These are phyloP conservation scores for Cetonia aurata DNA, from an alignment of 2,888 invertebrate species.

Conservation along the genomic window DNA sequence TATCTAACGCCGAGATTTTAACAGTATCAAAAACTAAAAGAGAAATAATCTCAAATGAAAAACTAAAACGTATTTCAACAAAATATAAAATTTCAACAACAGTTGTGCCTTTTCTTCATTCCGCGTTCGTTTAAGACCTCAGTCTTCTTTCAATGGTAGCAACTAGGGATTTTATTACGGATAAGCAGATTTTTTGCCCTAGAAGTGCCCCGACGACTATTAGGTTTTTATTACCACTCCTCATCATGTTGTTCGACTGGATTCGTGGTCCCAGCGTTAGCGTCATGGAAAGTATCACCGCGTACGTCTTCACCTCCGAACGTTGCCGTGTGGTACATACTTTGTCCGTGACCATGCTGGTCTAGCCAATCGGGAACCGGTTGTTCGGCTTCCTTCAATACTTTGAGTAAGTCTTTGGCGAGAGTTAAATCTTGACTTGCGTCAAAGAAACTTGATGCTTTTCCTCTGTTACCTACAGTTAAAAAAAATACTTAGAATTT, in stretches of 20 bases:
- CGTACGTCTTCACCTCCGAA: slow-evolving; percentile 82
- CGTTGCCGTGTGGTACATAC: slow-evolving; percentile 66
- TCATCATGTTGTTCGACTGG: slow-evolving; percentile 39
- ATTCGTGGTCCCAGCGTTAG: slow-evolving; percentile 8
- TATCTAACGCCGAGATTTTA: slow-evolving; percentile 19
- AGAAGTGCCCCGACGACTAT: background rate
- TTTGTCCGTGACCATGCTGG: slow-evolving; percentile 67
- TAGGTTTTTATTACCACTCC: slow-evolving; percentile 35
- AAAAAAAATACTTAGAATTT: background rate
- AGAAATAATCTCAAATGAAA: background rate
- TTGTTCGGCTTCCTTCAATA: slow-evolving; percentile 84
- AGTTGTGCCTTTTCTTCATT: background rate
- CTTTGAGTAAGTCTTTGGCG: slow-evolving; percentile 76
- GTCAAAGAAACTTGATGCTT: slow-evolving; percentile 89
- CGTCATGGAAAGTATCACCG: slow-evolving; percentile 61
- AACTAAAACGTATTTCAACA: background rate
- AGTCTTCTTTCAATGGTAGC: background rate
- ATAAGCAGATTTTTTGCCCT: background rate
- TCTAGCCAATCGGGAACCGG: slow-evolving; percentile 82
- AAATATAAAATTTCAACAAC: background rate
- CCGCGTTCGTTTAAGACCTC: slow-evolving; percentile 15
- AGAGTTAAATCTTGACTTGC: slow-evolving; percentile 71
- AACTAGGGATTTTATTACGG: background rate
- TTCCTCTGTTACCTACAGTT: slow-evolving; percentile 76
- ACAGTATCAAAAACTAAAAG: background rate